phyloP scores from a whole-genome alignment of 2,797 vertebrate species.

The Premnoplex brunnescens region DNA sequence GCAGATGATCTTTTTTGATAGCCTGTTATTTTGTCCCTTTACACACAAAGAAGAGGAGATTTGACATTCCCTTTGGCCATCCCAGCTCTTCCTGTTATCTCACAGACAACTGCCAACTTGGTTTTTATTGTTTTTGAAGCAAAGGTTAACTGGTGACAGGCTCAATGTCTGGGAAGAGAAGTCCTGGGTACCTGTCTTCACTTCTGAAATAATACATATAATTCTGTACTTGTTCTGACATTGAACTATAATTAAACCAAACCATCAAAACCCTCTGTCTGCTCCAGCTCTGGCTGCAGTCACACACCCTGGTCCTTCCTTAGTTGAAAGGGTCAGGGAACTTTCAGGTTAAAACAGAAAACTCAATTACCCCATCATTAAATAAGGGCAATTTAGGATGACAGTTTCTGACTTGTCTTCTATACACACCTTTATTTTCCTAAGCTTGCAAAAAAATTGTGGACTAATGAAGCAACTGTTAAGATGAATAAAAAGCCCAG shows the following conservation, averaged over 20 bases:
- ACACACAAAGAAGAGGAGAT: not conserved
- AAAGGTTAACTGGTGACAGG: not conserved
- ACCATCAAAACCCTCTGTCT: not conserved
- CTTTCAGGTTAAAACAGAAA: not conserved
- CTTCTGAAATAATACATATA: not conserved
- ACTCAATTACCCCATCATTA: not conserved
- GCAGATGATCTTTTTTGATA: not conserved
- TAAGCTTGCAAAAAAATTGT: not conserved
- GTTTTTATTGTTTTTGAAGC: not conserved
- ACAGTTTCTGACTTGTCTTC: not conserved
- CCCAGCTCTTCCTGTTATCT: not conserved
- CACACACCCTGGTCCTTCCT: not conserved
- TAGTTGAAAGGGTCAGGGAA: not conserved
- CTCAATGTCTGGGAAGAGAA: not conserved
- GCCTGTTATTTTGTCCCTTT: not conserved
- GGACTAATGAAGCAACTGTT: not conserved
- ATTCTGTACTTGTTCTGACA: not conserved
- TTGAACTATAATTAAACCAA: not conserved
- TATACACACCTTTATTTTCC: not conserved
- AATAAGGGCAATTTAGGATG: not conserved
- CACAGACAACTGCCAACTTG: fast-evolving
- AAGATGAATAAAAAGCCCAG: not conserved
- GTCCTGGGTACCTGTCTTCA: not conserved
- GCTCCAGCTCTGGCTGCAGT: not conserved
- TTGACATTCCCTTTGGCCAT: not conserved